Evolutionary conservation across 2,888 invertebrate genomes (phyloP).

Genomic region (Epirrhoe tristata): DNA sequence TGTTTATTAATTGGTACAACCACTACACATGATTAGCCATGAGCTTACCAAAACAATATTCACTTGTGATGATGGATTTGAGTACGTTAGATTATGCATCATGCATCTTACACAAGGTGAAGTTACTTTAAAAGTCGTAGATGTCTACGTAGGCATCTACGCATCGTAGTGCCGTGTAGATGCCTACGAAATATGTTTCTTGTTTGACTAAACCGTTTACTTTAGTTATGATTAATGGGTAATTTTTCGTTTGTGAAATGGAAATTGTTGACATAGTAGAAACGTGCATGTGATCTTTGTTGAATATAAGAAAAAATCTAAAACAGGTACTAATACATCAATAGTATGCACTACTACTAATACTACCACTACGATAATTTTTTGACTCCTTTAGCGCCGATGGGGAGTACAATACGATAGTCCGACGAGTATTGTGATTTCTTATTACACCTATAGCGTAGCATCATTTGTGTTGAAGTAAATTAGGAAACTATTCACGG

Average conservation of each 20-base stretch:
- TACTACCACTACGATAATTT: too few species aligned
- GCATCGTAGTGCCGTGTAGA: neutral
- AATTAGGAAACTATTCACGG: slow-evolving; percentile 22
- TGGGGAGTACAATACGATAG: too few species aligned
- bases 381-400: too few species aligned
- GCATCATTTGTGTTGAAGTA: slow-evolving; percentile 8
- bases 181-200: neutral
- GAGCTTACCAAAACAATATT: slow-evolving; percentile 17
- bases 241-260: neutral
- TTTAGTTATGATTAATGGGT: neutral
- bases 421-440: neutral
- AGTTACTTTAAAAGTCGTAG: neutral
- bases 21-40: slow-evolving; percentile 49
- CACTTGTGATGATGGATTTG: neutral
- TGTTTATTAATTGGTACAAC: slow-evolving; percentile 64
- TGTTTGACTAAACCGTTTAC: neutral
- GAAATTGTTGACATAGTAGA: neutral
- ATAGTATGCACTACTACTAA: too few species aligned
- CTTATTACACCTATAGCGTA: slow-evolving; percentile 4
- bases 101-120: neutral
- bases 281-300: too few species aligned
- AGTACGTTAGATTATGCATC: neutral
- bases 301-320: too few species aligned
- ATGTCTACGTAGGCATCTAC: neutral
- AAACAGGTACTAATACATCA: too few species aligned